Evolutionary conservation across 2,888 invertebrate species (phyloP).

Genomic region (Pollenia griseotomentosa): DNA sequence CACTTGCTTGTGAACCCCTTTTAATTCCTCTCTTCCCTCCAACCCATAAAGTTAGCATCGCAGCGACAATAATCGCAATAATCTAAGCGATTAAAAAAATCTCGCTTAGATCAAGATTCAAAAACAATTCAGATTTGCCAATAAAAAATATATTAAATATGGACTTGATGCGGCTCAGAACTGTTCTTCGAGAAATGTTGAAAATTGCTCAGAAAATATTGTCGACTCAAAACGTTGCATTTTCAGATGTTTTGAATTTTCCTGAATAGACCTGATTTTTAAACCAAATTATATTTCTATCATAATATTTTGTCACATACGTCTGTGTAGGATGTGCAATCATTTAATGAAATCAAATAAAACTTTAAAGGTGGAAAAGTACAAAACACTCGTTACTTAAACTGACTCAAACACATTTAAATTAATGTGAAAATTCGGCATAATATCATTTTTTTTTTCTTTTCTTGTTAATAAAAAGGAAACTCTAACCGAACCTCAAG

Average conservation of each 20-base stretch:
- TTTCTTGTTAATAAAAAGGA: constrained; percentile 3
- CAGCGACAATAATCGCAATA: too few relatives aligned
- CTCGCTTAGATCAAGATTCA: too few relatives aligned
- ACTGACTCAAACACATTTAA: constrained; percentile 21
- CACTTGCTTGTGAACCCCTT: too few relatives aligned
- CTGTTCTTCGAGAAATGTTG: too few relatives aligned
- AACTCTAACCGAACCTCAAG: constrained; percentile 60
- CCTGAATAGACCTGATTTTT: constrained; percentile 39
- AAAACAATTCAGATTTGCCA: too few relatives aligned
- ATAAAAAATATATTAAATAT: too few relatives aligned
- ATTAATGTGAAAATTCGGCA: constrained; percentile 54
- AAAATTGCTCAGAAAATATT: too few relatives aligned
- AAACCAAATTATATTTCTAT: constrained; percentile 33
- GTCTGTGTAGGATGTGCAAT: constrained; percentile 47
- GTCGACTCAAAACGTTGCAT: too few relatives aligned
- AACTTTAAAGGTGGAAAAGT: constrained; percentile 37
- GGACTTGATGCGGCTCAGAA: too few relatives aligned
- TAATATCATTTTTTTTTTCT: constrained; percentile 15
- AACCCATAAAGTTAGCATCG: too few relatives aligned
- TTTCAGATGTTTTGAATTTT: background rate
- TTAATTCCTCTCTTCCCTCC: too few relatives aligned
- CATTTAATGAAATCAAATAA: constrained; percentile 67
- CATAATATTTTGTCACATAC: constrained; percentile 52
- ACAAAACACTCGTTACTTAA: background rate
- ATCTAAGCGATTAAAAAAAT: too few relatives aligned